Evolutionary conservation across 2,797 vertebrate genomes (phyloP).

Genomic region (Coccyzus lansbergi): DNA sequence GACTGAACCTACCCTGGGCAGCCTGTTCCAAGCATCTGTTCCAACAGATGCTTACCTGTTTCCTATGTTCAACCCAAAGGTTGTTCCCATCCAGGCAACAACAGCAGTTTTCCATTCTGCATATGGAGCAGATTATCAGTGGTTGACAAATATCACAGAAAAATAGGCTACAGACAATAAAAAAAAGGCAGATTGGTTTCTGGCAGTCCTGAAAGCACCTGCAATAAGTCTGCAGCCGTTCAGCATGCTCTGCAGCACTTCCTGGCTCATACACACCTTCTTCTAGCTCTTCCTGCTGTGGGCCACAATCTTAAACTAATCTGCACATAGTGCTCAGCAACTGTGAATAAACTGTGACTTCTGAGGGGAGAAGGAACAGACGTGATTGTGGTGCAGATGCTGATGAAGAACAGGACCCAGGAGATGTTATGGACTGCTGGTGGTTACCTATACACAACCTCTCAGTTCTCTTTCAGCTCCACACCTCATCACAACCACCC

Average conservation of each 20-base stretch:
- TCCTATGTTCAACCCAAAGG: not conserved
- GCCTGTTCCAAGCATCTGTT: too few species aligned
- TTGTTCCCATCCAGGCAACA: not conserved
- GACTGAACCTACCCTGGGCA: too few species aligned
- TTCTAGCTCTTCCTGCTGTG: not conserved
- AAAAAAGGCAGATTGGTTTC: not conserved
- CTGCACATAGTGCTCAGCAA: not conserved
- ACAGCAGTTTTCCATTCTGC: not conserved
- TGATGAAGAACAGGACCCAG: not conserved
- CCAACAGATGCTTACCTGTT: not conserved
- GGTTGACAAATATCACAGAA: not conserved
- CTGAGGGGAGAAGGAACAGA: rapidly evolving
- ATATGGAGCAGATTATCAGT: rapidly evolving
- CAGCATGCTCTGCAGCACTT: not conserved
- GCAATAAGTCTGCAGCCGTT: not conserved
- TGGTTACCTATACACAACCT: rapidly evolving
- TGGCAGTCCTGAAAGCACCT: not conserved
- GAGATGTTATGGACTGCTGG: not conserved
- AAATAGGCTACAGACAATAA: not conserved
- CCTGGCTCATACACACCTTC: not conserved
- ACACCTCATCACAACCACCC: not conserved
- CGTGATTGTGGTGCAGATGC: not conserved
- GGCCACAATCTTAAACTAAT: rapidly evolving
- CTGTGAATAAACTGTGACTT: not conserved
- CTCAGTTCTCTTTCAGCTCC: not conserved